Percentiles rank a stretch among this genome's conserved stretches.
Conservation (phyloP, 2,888 invertebrate genomes). For the Drosophila lutescens region DNA sequence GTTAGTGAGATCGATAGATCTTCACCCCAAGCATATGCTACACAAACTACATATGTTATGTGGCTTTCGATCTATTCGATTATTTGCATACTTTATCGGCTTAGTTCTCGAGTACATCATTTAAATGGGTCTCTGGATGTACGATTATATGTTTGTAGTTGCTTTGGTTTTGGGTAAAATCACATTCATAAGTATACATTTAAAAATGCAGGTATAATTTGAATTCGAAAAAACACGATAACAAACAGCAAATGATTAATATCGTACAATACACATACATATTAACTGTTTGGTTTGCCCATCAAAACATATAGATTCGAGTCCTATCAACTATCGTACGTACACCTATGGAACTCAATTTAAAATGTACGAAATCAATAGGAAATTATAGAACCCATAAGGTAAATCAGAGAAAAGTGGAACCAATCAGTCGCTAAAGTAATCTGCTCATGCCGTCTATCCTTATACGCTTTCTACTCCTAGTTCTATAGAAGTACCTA, state of each 20-base stretch:
- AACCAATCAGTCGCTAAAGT: background rate
- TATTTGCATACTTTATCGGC: slow-evolving; percentile 34
- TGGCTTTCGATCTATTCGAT: slow-evolving; percentile 30
- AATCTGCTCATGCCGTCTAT: slow-evolving; percentile 5
- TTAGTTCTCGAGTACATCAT: slow-evolving; percentile 20
- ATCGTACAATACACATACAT: slow-evolving; percentile 54
- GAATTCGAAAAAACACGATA: slow-evolving; percentile 76
- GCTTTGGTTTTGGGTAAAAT: slow-evolving; percentile 41
- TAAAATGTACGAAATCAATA: slow-evolving; percentile 8
- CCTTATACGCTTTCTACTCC: slow-evolving; percentile 39
- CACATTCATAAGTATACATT: slow-evolving; percentile 56
- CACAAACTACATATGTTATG: slow-evolving; percentile 38
- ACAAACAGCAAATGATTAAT: slow-evolving; percentile 67
- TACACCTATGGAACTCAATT: slow-evolving; percentile 33
- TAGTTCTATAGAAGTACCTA: slow-evolving; percentile 58
- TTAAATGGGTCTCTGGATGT: slow-evolving; percentile 26
- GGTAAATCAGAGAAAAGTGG: background rate
- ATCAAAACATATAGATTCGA: slow-evolving; percentile 31
- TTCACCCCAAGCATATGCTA: slow-evolving; percentile 46
- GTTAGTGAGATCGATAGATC: slow-evolving; percentile 31
- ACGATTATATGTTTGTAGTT: slow-evolving; percentile 23
- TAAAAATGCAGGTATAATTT: slow-evolving; percentile 65
- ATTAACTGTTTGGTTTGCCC: slow-evolving; percentile 21
- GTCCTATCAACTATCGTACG: slow-evolving; percentile 31
- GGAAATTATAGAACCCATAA: slow-evolving; percentile 6